Conservation (phyloP, 1,140 invertebrate species). For the Diachasmimorpha longicaudata region DNA sequence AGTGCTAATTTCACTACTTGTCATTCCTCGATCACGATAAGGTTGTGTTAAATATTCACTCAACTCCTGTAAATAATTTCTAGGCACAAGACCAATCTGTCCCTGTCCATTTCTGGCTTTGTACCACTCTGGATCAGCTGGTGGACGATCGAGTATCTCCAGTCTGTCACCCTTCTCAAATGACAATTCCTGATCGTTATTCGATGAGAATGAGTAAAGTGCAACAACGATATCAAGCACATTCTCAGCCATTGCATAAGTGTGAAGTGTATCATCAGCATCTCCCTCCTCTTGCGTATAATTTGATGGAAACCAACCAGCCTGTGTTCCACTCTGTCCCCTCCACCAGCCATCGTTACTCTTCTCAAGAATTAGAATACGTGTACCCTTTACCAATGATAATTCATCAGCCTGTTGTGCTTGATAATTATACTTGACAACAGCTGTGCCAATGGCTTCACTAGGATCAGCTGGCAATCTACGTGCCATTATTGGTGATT, state of each 20-base stretch:
- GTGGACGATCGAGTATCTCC: conserved; percentile 93
- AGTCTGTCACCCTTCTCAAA: conserved; percentile 96
- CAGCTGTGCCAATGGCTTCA: conserved; percentile 87
- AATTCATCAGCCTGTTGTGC: conserved; percentile 97
- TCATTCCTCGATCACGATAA: conserved; percentile 68
- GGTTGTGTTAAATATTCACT: conserved; percentile 87
- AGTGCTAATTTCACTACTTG: conserved; percentile 59
- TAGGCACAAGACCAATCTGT: conserved; percentile 90
- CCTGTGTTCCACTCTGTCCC: conserved; percentile 82
- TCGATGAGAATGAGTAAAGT: conserved; percentile 91
- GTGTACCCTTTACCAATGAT: conserved; percentile 84
- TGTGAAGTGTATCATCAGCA: conserved; percentile 83
- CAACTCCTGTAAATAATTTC: conserved; percentile 94
- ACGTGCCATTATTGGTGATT: conserved; percentile 78
- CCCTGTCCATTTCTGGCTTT: conserved; percentile 92
- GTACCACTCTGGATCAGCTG: conserved; percentile 98
- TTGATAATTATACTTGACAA: conserved; percentile 98
- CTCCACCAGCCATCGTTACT: conserved; percentile 99
- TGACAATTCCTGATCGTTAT: conserved; percentile 95
- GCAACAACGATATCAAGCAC: conserved; percentile 94
- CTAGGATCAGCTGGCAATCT: conserved; percentile 80
- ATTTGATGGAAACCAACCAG: conserved; percentile 97
- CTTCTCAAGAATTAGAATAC: conserved; percentile 96
- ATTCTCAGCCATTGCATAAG: conserved; percentile 91
- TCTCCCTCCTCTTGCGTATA: conserved; percentile 92